phyloP scores from a whole-genome alignment of 2,113 vertebrate genomes.

The Opisthocomus hoazin region DNA sequence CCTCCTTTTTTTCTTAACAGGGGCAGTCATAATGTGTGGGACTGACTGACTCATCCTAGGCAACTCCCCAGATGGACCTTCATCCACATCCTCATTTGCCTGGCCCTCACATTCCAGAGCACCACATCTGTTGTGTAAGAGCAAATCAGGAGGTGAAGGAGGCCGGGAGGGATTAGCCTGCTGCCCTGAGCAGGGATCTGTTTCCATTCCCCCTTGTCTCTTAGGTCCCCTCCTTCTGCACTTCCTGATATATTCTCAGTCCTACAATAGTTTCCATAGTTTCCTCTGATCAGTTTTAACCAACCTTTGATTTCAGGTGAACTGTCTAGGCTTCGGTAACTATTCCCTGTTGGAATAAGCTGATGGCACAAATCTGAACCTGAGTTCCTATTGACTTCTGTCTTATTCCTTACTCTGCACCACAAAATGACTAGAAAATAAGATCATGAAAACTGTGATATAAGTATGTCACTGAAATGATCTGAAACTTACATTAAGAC shows the following conservation, averaged over 20 bases:
- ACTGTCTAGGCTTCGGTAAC: neutral
- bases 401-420: neutral
- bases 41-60: too few relatives aligned
- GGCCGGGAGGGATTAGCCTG: too few relatives aligned
- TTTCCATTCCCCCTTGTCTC: too few relatives aligned
- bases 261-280: neutral
- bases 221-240: too few relatives aligned
- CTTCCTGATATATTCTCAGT: neutral
- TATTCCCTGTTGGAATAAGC: neutral
- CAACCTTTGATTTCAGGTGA: neutral
- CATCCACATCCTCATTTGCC: too few relatives aligned
- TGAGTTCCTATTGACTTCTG: neutral
- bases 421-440: neutral
- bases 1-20: too few relatives aligned
- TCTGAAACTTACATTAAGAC: neutral
- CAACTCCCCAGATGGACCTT: too few relatives aligned
- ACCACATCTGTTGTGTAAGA: too few relatives aligned
- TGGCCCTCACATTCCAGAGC: too few relatives aligned
- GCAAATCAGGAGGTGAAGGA: too few relatives aligned
- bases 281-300: constrained; percentile 1
- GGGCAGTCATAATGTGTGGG: too few relatives aligned
- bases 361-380: neutral
- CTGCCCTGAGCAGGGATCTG: too few relatives aligned
- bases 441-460: neutral
- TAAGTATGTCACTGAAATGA: neutral